Base-by-base conservation (phyloP, 1,140 invertebrate species). In the Drosophila equinoxialis region DNA sequence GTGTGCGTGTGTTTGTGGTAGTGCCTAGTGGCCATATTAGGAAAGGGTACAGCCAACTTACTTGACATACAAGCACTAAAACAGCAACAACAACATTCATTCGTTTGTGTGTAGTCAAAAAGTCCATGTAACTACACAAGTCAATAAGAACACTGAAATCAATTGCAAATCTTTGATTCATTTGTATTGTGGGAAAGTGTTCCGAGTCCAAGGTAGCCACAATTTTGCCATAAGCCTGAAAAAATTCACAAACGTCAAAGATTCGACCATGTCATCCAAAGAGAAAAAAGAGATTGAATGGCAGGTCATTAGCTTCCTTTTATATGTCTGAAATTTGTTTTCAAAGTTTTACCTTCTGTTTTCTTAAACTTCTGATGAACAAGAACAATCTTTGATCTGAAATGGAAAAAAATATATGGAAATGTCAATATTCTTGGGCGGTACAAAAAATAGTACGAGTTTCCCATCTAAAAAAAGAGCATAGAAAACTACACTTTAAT, bases 1-100 rank as follows among this genome's bases (percentile, higher is more conserved):
- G 30, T 30, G 30, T 30, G 62, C 37, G 48, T 78, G 82, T 86
- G 76, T 86, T 76, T 59, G 68, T 45, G 74, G 58, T 10, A 54
- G 68, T 48, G 37, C 60, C 30, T 74, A 69, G 59, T 77, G 68
- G 74, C 83, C 83, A 86, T 86, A 86, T 86, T 86, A 79, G 83
- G 83, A 86, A 81, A 87, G 83, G 83, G 83, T 87, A 86, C 79
- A 82, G 72, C 74, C 71, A 79, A 69, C 65, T 74, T 79, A 62
- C 57, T n/a, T 54, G 70, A 73, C 73, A 63, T 68, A 35, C 35
- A 58, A 41, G 60, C 42, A 77, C 37, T 39, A 59, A 65, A 65
- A 65, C 58, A 74, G 63, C 48, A 75, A 64, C 68, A 71, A 37
- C 66, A 61, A 48, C 71, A 70, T 60, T 60, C 64, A 64, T 57